Evolutionary conservation across 2,113 vertebrate species (phyloP), one percentile per base, ranked within the genome.

Genomic region (Leiothrix lutea): DNA sequence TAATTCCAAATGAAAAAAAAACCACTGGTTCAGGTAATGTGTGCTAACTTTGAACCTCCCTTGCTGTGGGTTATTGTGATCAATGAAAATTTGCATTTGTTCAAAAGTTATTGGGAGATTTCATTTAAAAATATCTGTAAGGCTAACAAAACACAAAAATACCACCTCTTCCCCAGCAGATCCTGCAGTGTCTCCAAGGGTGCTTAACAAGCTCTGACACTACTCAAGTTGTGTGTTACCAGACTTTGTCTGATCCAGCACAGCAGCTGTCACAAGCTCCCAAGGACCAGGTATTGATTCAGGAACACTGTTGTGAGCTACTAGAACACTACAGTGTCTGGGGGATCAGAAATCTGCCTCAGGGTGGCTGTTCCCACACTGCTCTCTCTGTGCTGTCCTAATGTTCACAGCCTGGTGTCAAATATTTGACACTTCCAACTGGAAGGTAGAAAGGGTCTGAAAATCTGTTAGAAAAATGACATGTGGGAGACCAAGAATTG

Each of bases 351-450:
- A 79, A 42, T 25, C 36, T 72, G 69, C 54, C 48, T n/a, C 8
- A 3, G 26, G 40, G 36, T 23, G 12, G 40, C 31, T 6, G 5
- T 38, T 69, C 29, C 12, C 22, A 36, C 19, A 9, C 17, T 60
- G 3, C 24, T 45, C 44, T 73, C 38, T 58, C 60, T 21, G 12
- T 53, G 56, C 19, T 33, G 14, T 70, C 23, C 19, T 6, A 54
- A 15, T 0, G 0, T 25, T 40, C 35, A 15, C 16, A 61, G 35
- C 7, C 47, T 24, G 35, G 12, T 79, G 51, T 57, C 71, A 73
- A 78, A 71, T 86, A 51, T 14, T 24, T 29, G 31, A 61, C 67
- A 23, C 12, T 74, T 74, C 35, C 61, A 73, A 42, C 2, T 45
- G 57, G 38, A 42, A 88, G 14, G 36, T 15, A 88, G 51, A 74